Conservation (phyloP, 2,797 vertebrate species). For the Alca torda region DNA sequence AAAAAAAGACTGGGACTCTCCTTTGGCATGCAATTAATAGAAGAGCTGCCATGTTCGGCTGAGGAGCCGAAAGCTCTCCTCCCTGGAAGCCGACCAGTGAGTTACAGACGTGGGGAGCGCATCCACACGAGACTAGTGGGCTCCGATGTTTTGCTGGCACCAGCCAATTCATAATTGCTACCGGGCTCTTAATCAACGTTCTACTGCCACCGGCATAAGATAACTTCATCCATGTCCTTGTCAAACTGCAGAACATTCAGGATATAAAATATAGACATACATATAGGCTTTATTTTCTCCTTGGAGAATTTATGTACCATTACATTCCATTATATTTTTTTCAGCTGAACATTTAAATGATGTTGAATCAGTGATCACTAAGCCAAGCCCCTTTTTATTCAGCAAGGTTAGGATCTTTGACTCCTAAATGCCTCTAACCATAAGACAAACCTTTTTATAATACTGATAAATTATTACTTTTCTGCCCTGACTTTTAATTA, state of each 20-base stretch:
- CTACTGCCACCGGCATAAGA: background rate
- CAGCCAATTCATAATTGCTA: background rate
- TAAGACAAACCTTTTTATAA: background rate
- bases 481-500: slow-evolving; percentile 19
- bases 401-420: slow-evolving; percentile 41
- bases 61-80: background rate
- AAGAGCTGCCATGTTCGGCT: fast-evolving
- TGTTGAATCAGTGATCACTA: slow-evolving; percentile 46
- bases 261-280: slow-evolving; percentile 34
- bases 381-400: slow-evolving; percentile 2
- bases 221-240: slow-evolving; percentile 56
- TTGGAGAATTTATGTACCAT: slow-evolving; percentile 67
- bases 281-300: slow-evolving; percentile 59
- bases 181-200: background rate
- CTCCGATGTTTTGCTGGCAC: background rate
- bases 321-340: slow-evolving; percentile 38
- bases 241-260: slow-evolving; percentile 20
- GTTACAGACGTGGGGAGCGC: background rate
- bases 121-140: background rate
- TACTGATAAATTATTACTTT: slow-evolving; percentile 6
- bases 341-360: slow-evolving; percentile 21
- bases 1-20: background rate
- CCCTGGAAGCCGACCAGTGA: background rate
- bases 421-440: background rate
- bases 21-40: background rate